phyloP scores from a whole-genome alignment of 2,113 vertebrate genomes.

The Meleagris gallopavo region DNA sequence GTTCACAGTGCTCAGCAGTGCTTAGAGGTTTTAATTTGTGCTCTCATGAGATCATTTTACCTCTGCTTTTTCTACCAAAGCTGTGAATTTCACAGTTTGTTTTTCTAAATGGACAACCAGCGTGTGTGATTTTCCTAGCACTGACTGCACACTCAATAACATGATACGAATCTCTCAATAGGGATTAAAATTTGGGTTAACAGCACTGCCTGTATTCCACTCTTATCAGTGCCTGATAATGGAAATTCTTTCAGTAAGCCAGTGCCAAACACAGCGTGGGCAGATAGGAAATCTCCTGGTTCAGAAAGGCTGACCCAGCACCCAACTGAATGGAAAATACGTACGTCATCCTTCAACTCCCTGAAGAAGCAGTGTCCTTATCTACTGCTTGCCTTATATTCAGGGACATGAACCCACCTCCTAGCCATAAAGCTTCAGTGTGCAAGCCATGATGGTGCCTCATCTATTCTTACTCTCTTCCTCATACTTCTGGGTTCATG shows the following conservation, averaged over 20 bases:
- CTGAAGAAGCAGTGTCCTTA: background rate
- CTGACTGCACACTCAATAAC: accelerated
- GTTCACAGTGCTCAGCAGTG: background rate
- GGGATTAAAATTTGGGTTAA: background rate
- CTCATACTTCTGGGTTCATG: background rate
- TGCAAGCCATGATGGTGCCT: background rate
- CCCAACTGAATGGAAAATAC: background rate
- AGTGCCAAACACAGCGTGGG: background rate
- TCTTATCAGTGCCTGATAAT: background rate
- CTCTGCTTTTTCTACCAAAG: background rate
- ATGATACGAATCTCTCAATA: background rate
- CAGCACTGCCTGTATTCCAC: background rate
- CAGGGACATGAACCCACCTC: background rate
- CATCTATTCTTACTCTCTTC: accelerated
- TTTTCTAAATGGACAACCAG: background rate
- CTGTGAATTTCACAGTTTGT: background rate
- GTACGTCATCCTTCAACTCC: background rate
- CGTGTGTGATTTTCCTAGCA: background rate
- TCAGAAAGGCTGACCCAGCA: background rate
- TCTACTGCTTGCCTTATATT: background rate
- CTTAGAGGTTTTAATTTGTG: background rate
- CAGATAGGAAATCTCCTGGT: background rate
- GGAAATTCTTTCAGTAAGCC: background rate
- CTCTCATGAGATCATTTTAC: background rate
- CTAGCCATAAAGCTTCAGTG: background rate